A percentile compares a stretch with the other conserved stretches of the same genome.
phyloP scores from a whole-genome alignment of 2,888 invertebrate species.

The Petrolisthes manimaculis region DNA sequence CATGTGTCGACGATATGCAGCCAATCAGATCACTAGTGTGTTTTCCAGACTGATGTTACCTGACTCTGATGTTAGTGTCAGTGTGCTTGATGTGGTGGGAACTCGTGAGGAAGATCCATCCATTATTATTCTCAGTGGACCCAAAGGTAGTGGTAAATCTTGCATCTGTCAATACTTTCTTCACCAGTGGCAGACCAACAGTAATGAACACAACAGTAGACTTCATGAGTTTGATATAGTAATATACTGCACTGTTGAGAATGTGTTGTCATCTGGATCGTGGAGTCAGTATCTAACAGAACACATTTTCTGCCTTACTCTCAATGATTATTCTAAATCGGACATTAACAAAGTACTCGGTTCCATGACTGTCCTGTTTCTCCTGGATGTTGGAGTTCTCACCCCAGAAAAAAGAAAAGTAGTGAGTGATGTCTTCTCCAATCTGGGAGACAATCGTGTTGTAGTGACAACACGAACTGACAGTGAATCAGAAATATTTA shows the following conservation, averaged over 20 bases:
- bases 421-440: constrained; percentile 35
- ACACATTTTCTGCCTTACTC: constrained; percentile 34
- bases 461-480: constrained; percentile 30
- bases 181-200: constrained; percentile 46
- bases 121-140: constrained; percentile 37
- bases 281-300: constrained; percentile 51
- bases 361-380: constrained; percentile 21
- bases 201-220: background rate
- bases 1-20: constrained; percentile 16
- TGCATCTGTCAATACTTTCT: constrained; percentile 50
- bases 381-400: constrained; percentile 34
- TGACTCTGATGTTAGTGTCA: constrained; percentile 1
- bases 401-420: background rate
- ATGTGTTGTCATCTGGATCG: constrained; percentile 32
- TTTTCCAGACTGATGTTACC: constrained; percentile 26
- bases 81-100: constrained; percentile 19
- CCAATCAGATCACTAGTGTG: background rate
- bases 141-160: constrained; percentile 53
- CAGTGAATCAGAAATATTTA: constrained; percentile 4
- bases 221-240: constrained; percentile 54
- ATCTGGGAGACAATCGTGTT: constrained; percentile 30
- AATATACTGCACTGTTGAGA: constrained; percentile 25
- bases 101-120: constrained; percentile 13
- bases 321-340: constrained; percentile 35
- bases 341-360: constrained; percentile 23